Evolutionary conservation across 2,797 vertebrate species (phyloP).

Genomic region (Alcedo atthis): DNA sequence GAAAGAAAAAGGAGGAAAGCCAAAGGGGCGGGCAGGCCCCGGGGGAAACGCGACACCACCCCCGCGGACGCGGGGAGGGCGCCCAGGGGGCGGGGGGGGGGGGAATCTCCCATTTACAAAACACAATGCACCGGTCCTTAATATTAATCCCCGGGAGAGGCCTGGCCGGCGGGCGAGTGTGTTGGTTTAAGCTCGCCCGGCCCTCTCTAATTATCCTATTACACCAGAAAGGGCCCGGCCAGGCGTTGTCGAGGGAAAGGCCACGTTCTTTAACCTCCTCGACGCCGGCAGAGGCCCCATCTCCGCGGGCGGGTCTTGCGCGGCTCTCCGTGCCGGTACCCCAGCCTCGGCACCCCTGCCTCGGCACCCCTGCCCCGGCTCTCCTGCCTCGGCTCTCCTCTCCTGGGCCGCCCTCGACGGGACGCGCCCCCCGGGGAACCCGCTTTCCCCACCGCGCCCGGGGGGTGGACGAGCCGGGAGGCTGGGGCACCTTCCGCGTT

Average conservation of each 20-base stretch:
- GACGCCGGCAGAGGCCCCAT: not conserved
- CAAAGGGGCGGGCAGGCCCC: not conserved
- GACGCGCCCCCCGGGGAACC: not conserved
- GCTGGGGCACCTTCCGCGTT: rapidly evolving
- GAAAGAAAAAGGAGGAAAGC: not conserved
- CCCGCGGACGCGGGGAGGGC: not conserved
- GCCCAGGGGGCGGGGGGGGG: not conserved
- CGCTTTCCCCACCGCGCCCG: not conserved
- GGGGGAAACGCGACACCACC: not conserved
- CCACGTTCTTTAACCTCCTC: not conserved
- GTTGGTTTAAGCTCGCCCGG: not conserved
- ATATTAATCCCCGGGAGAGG: not conserved
- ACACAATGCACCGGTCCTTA: not conserved
- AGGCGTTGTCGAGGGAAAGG: not conserved
- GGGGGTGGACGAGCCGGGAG: not conserved
- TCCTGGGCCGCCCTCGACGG: not conserved
- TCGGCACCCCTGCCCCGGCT: not conserved
- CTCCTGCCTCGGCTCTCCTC: not conserved
- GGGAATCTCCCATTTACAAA: not conserved
- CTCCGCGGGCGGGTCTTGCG: not conserved
- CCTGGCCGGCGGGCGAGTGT: not conserved
- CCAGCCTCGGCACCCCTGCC: too few relatives aligned
- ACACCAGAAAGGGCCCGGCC: not conserved
- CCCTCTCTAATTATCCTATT: not conserved
- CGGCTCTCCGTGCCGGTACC: not conserved